Evolutionary conservation across 1,140 invertebrate species (phyloP).

Genomic region (Bombus polaris): DNA sequence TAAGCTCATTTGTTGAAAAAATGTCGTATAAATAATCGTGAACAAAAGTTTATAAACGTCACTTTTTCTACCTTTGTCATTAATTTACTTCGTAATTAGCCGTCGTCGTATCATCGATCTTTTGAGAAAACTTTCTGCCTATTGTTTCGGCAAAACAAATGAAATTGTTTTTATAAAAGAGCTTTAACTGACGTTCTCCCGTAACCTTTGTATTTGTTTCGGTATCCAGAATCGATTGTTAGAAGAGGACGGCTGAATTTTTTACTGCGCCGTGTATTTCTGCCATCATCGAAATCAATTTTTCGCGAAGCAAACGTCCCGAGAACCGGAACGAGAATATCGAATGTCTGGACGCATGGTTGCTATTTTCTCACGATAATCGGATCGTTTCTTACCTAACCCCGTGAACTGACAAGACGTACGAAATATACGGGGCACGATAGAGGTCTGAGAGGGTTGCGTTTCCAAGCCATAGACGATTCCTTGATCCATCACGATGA

Average conservation of each 20-base stretch:
- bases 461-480: conserved; percentile 52
- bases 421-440: not conserved
- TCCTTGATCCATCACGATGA: conserved; percentile 53
- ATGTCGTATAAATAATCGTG: too few relatives aligned
- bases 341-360: not conserved
- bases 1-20: too few relatives aligned
- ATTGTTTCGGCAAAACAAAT: too few relatives aligned
- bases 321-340: not conserved
- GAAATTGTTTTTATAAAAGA: too few relatives aligned
- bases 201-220: not conserved
- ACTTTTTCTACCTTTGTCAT: too few relatives aligned
- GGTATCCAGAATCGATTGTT: not conserved
- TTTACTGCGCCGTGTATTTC: not conserved
- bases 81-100: too few relatives aligned
- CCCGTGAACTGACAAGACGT: not conserved
- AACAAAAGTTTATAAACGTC: too few relatives aligned
- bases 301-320: not conserved
- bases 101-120: not conserved
- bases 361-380: conserved; percentile 41
- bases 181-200: not conserved
- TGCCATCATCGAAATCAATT: not conserved
- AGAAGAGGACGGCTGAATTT: not conserved
- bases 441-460: not conserved
- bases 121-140: not conserved
- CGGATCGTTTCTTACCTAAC: conserved; percentile 15